Base-by-base conservation (phyloP, 1,140 invertebrate genomes). In the Procambarus virginalis region DNA sequence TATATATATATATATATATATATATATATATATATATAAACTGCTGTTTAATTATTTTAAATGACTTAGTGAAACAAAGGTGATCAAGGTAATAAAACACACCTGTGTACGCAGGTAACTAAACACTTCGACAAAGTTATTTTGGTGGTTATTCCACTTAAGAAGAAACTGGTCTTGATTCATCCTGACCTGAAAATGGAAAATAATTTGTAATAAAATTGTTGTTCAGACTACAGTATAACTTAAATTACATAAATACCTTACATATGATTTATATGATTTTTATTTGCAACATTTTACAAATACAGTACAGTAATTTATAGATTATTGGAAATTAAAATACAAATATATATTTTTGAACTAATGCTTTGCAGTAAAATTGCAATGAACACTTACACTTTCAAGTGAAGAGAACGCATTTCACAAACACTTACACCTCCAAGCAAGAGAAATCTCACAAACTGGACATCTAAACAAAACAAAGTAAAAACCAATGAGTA, bases 141-240 rank as follows among this genome's bases (percentile, higher is more conserved):
- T 89, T 64, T 89, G 87, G 80, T 89, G 87, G 80, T 89, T 89
- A 64, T 89, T 89, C 87, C 87, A 89, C 87, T 89, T 89, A 20
- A 89, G 81, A 70, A 89, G 80, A 89, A 89, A 89, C 80, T 89
- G 87, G 80, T 89, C 87, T 83, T 89, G 87, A 77, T 89, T 89
- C 87, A 89, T 89, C 70, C 79, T 89, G 87, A 80, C 77, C 87
- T 89, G 87, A 48, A 89, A 89, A 64, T 10, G 20, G 20, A 68
- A 10, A 48, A 46, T 34, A 34, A 34, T 34, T 34, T 34, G 34
- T 34, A 55, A 9, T 55, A 12, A 55, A 55, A 55, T 55, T 3
- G 51, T 55, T 55, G 12, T 55, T 55, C 8, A 55, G 12, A 55
- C 51, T 9, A 55, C 8, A 55, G 12, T 5, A 55, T 4, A 5